Base-by-base conservation (phyloP, 2,888 invertebrate genomes). In the Ypsolopha sequella region DNA sequence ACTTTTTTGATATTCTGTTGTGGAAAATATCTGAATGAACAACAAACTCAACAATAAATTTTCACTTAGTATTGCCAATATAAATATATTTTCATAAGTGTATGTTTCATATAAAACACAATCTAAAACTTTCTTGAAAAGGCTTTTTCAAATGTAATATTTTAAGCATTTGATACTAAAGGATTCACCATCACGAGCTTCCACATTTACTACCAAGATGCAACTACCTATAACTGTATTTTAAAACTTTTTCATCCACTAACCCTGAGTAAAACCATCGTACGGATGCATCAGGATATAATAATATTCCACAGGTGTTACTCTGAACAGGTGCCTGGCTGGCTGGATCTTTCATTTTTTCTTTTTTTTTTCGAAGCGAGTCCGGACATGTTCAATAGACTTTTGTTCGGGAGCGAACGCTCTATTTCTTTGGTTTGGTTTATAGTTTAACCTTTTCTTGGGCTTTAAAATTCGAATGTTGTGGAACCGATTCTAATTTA, bases 331-430 rank as follows among this genome's bases (percentile, higher is more conserved):
- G 81, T 80, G 80, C 65, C 62, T 49, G 41, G 34, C 39, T 24
- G 39, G 34, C 9, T 34, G 41, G 33, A 7, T 58, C 57, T 63
- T 63, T 57, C 58, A 55, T 54, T 56, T 55, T 62, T 61, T 65
- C 59, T 59, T 61, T 50, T 51, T 47, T 51, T 54, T 34, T 53
- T 50, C 50, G 45, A 52, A 67, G 75, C 81, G 76, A 61, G 80
- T 80, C 71, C 70, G 70, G 72, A 81, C 82, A 79, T 72, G 81
- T 76, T 75, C 76, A 76, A 74, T 76, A 75, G 68, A 61, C 69
- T 65, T 73, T 73, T 77, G 73, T 76, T 68, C 69, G 67, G 61
- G 68, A 60, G 72, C 66, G 66, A 68, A 41, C 48, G 41, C 68
- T 60, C 71, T 70, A 72, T 65, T 61, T 64, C 68, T 41, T 51